Percentiles rank a stretch among this genome's conserved stretches.
Conservation (phyloP, 30 jellyfish, hydroid and myxozoan genomes). For the Hydractinia symbiolongicarpus region DNA sequence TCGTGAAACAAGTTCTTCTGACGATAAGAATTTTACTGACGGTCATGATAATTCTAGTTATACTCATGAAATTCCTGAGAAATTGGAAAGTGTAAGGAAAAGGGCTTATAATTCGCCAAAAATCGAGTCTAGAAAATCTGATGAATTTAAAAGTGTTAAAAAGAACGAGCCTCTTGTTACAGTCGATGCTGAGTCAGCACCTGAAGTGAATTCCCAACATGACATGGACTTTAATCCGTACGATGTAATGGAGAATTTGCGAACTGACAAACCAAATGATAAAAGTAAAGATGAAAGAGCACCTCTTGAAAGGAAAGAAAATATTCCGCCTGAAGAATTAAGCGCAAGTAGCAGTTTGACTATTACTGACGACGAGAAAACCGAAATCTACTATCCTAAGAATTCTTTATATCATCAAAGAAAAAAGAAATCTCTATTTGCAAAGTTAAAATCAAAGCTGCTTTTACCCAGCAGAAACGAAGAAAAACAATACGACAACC, state of each 20-base stretch:
- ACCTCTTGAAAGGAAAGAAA: not conserved
- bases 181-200: not conserved
- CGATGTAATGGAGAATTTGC: not conserved
- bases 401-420: constrained; percentile 12
- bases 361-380: not conserved
- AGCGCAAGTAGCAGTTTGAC: not conserved
- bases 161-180: not conserved
- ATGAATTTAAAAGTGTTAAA: not conserved
- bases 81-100: not conserved
- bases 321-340: not conserved
- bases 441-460: constrained; percentile 21
- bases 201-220: not conserved
- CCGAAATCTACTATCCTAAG: constrained; percentile 19
- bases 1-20: not conserved
- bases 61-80: too few species aligned
- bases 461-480: constrained; percentile 31
- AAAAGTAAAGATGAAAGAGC: not conserved
- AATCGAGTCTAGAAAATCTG: too few species aligned
- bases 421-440: constrained; percentile 23
- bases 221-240: not conserved
- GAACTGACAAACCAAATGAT: not conserved
- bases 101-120: too few species aligned
- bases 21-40: not conserved
- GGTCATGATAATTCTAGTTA: not conserved
- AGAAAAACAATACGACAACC: not conserved